Percentiles rank a stretch among this genome's conserved stretches.
These are phyloP conservation scores for Hirtodrosophila histrioides DNA, from an alignment of 2,888 invertebrate species.

Conservation along the genomic window DNA sequence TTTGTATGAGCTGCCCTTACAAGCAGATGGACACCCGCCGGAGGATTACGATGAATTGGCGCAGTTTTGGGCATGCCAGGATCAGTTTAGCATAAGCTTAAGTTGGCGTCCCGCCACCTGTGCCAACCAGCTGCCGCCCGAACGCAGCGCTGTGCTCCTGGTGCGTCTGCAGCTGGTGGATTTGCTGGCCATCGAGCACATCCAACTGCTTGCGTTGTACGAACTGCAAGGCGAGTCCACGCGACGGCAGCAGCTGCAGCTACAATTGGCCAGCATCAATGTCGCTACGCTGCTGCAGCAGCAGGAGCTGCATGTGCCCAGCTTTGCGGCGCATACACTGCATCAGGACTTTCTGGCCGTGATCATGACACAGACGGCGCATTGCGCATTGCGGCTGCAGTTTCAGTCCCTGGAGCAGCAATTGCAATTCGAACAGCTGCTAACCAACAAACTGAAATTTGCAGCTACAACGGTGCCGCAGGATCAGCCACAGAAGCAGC, in stretches of 20 bases:
- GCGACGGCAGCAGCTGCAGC: conserved; percentile 38
- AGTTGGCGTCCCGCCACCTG: conserved; percentile 41
- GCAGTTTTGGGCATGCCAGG: conserved; percentile 64
- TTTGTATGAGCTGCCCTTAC: conserved; percentile 70
- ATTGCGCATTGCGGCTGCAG: conserved; percentile 54
- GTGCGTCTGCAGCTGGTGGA: conserved; percentile 63
- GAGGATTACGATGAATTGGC: conserved; percentile 57
- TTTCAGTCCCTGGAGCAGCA: conserved; percentile 29
- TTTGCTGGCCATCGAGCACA: conserved; percentile 28
- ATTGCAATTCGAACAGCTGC: conserved; percentile 60
- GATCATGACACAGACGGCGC: conserved; percentile 61
- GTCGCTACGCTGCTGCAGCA: conserved; percentile 50
- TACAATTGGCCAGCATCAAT: conserved; percentile 50
- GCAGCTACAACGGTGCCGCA: conserved; percentile 18
- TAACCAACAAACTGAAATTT: conserved; percentile 60
- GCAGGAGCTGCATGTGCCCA: conserved; percentile 51
- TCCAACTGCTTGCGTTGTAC: conserved; percentile 49
- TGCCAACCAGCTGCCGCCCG: conserved; percentile 62
- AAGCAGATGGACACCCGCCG: conserved; percentile 52
- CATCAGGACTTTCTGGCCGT: conserved; percentile 81
- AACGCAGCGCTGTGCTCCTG: conserved; percentile 73
- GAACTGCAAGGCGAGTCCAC: conserved; percentile 30
- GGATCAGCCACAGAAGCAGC: conserved; percentile 1
- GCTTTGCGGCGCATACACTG: conserved; percentile 58
- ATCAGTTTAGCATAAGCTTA: conserved; percentile 37